These are phyloP conservation scores for Ashinkailepas kermadecensis DNA, from an alignment of 2,888 invertebrate species.

Conservation along the genomic window DNA sequence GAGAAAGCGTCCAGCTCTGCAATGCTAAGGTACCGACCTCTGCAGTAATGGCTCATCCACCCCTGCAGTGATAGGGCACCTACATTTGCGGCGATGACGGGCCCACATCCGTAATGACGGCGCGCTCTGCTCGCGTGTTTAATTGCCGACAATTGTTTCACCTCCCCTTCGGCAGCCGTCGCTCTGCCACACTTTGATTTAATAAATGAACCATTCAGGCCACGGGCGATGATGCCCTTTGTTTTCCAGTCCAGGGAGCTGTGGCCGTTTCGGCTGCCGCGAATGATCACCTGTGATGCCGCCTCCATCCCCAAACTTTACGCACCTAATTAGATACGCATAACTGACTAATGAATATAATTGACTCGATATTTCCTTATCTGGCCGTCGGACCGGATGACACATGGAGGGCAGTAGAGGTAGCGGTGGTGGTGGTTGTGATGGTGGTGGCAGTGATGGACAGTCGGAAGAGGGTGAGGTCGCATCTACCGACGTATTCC, in stretches of 20 bases:
- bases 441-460: too few relatives aligned
- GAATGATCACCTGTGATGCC: not conserved
- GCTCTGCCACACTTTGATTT: constrained; percentile 9
- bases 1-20: too few relatives aligned
- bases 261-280: not conserved
- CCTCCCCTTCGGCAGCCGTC: not conserved
- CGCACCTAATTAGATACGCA: constrained; percentile 13
- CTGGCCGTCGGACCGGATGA: not conserved
- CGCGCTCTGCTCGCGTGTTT: not conserved
- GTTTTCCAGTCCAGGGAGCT: not conserved
- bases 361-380: constrained; percentile 7
- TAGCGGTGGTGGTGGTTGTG: too few relatives aligned
- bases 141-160: not conserved
- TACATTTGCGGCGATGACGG: not conserved
- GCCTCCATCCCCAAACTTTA: not conserved
- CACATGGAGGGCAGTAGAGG: not conserved
- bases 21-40: too few relatives aligned
- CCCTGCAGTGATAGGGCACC: too few relatives aligned
- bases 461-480: too few relatives aligned
- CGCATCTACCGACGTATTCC: too few relatives aligned
- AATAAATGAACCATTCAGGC: not conserved
- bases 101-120: not conserved
- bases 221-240: not conserved
- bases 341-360: constrained; percentile 13
- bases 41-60: too few relatives aligned